Evolutionary conservation across 2,888 invertebrate species (phyloP), one percentile per base, ranked within the genome.

Genomic region (Vesta saturnalis): DNA sequence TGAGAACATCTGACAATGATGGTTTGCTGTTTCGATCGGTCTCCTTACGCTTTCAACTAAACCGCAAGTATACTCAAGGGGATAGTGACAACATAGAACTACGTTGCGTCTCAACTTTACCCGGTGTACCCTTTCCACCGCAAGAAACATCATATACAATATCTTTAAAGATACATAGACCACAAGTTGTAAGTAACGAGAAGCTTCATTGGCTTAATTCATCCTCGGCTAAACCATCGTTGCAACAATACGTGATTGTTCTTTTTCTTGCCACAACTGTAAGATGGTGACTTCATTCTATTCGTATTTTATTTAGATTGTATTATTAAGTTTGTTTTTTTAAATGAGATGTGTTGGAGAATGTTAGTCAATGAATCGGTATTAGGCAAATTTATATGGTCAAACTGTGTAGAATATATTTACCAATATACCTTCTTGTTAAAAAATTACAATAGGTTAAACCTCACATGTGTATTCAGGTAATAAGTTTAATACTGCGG

Each of bases 1-100:
- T 63, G 66, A 66, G 60, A 39, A 54, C 62, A 18, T 60, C 67
- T 46, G 64, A 70, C 62, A 61, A 54, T 23, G 70, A 67, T 35
- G 67, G 70, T 47, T 56, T 67, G 54, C 57, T 49, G 54, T 65
- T 64, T 49, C 70, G 64, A 23, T 70, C 70, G 54, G 67, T 63
- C 39, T 62, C 62, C 10, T 60, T 70, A 14, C 63, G 61, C 10
- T 70, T 70, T 49, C 70, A 61, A 67, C 58, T 67, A 54, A 62
- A 64, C 61, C 70, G 67, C 64, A 70, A 70, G 60, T 55, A 70
- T 59, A 52, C 70, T 22, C 70, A 61, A 49, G 66, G 69, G 62
- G 64, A 70, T 15, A 39, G 43, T 16, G 70, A 70, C 64, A 39
- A 35, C 18, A 57, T 70, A 52, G 67, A 70, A 30, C 49, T 70